A percentile compares a stretch with the other conserved stretches of the same genome.
phyloP scores from a whole-genome alignment of 2,888 invertebrate species.

The Dynastes maya region DNA sequence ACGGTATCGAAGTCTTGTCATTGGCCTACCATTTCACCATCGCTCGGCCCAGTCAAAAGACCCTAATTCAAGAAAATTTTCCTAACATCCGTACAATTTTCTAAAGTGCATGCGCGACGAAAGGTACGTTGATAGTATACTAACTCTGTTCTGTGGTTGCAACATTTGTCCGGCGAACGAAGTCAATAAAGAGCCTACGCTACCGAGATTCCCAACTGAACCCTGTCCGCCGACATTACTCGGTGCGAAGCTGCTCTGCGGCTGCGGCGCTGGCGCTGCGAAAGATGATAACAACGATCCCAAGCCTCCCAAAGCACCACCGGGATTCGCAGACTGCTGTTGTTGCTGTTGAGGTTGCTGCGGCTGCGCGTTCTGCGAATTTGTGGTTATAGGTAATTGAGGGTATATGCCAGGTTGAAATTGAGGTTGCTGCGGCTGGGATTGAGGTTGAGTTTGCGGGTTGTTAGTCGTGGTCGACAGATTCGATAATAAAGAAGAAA shows the following conservation, averaged over 20 bases:
- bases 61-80: no score
- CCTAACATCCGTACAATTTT: no score
- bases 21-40: no score
- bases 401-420: conserved; percentile 25
- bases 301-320: conserved; percentile 43
- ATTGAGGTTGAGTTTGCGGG: conserved; percentile 7
- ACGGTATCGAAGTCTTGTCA: no score
- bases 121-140: background rate
- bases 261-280: conserved; percentile 39
- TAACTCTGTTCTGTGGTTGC: conserved; percentile 56
- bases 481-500: conserved; percentile 38
- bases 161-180: conserved; percentile 64
- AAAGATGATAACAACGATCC: conserved; percentile 50
- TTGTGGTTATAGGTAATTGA: conserved; percentile 33
- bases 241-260: conserved; percentile 49
- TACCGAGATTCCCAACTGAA: conserved; percentile 66
- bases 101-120: no score
- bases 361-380: conserved; percentile 32
- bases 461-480: conserved; percentile 6
- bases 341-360: conserved; percentile 34
- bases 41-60: no score
- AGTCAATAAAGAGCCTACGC: conserved; percentile 65
- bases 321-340: conserved; percentile 18
- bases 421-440: conserved; percentile 26
- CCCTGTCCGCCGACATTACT: conserved; percentile 59